Evolutionary conservation across 53 echinoderm and acorn worm genomes (phyloP).

Genomic region (Temnopleurus reevesii): DNA sequence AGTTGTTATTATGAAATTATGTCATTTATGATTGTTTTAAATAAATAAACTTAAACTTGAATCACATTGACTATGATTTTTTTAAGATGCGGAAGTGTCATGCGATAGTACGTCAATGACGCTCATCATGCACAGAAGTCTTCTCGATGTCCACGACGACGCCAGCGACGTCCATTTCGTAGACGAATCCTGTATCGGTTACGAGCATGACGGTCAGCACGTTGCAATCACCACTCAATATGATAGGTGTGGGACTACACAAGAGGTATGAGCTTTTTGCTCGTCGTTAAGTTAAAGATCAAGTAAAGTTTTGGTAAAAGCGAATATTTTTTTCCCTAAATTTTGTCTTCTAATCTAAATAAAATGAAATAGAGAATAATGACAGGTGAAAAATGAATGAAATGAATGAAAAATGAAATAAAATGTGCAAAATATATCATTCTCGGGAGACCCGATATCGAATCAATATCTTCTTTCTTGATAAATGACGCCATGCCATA

Average conservation of each 20-base stretch:
- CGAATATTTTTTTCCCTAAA: too few relatives aligned
- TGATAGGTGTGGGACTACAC: constrained; percentile 6
- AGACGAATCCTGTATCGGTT: constrained; percentile 37
- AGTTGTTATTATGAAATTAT: not conserved
- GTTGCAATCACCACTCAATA: constrained; percentile 43
- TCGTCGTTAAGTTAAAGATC: too few relatives aligned
- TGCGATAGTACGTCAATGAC: constrained; percentile 49
- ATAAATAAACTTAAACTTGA: not conserved
- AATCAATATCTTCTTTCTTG: too few relatives aligned
- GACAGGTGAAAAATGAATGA: too few relatives aligned
- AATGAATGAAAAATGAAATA: too few relatives aligned
- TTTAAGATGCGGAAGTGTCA: not conserved
- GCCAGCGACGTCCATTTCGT: constrained; percentile 43
- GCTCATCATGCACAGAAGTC: constrained; percentile 9
- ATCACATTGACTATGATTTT: not conserved
- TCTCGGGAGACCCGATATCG: too few relatives aligned
- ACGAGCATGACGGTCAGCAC: constrained; percentile 28
- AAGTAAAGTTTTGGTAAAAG: too few relatives aligned
- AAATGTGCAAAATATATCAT: too few relatives aligned
- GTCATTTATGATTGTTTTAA: not conserved
- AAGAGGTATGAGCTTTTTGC: constrained; percentile 49
- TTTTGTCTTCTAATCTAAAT: too few relatives aligned
- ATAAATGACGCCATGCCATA: too few relatives aligned
- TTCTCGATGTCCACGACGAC: constrained; percentile 32
- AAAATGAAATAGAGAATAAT: too few relatives aligned